phyloP scores from a whole-genome alignment of 2,113 vertebrate genomes.

The Rhizomys pruinosus region DNA sequence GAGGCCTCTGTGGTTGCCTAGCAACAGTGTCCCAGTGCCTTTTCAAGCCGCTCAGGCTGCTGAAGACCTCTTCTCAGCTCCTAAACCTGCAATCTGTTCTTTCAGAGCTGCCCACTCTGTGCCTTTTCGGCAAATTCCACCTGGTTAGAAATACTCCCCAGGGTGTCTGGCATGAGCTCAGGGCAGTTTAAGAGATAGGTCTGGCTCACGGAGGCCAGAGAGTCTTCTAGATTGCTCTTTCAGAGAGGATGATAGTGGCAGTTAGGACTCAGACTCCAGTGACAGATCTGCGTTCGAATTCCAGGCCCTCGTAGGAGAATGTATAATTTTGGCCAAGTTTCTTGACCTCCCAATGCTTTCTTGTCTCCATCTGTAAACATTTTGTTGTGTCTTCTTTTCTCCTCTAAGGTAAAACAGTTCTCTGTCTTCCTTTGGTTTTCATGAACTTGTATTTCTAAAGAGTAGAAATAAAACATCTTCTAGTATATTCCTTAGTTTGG shows the following conservation, averaged over 20 bases:
- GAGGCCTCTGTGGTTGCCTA: slow-evolving; percentile 56
- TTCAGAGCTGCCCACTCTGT: background rate
- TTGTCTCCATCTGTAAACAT: background rate
- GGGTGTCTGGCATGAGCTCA: background rate
- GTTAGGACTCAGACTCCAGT: background rate
- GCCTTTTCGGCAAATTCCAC: background rate
- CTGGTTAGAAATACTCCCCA: background rate
- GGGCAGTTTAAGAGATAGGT: background rate
- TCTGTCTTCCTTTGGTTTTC: slow-evolving; percentile 11
- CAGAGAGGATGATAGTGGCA: background rate
- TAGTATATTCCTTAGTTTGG: background rate
- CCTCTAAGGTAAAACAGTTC: background rate
- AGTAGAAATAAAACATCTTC: background rate
- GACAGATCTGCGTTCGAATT: background rate
- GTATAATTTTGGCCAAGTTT: background rate
- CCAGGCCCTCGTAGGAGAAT: background rate
- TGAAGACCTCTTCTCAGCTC: background rate
- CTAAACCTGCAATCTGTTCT: background rate
- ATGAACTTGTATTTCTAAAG: background rate
- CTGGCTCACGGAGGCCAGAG: background rate
- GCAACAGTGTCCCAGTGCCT: background rate
- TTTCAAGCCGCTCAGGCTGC: background rate
- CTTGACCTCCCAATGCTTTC: background rate
- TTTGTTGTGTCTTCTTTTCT: background rate
- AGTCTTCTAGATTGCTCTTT: background rate